Evolutionary conservation across 2,797 vertebrate species (phyloP).

Genomic region (Sebastes umbrosus): DNA sequence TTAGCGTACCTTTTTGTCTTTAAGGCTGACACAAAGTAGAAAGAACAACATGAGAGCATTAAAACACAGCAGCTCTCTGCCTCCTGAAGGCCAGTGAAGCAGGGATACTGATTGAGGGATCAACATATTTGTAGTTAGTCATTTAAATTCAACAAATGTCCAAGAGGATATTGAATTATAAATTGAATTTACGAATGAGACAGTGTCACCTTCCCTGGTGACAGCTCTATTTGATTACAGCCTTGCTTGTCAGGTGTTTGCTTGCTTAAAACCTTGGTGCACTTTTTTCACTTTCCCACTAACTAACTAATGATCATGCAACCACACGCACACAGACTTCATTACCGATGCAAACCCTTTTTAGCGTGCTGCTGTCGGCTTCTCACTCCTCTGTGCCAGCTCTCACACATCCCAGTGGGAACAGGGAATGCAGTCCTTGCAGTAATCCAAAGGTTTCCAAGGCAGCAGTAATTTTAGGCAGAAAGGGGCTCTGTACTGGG

Average conservation of each 20-base stretch:
- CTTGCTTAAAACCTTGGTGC: neutral
- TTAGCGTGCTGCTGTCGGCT: constrained; percentile 38
- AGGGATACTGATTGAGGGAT: neutral
- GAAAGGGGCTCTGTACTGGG: constrained; percentile 11
- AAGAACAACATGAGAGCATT: neutral
- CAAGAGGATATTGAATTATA: neutral
- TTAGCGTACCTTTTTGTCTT: accelerated
- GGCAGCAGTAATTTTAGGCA: constrained; percentile 38
- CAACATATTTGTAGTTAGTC: neutral
- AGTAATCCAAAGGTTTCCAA: constrained; percentile 53
- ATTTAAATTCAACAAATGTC: neutral
- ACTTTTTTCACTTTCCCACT: constrained; percentile 45
- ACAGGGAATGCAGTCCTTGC: constrained; percentile 34
- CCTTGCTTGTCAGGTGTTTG: neutral
- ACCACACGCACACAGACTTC: constrained; percentile 8
- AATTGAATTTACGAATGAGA: neutral
- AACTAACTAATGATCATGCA: constrained; percentile 41
- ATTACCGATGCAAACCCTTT: constrained; percentile 58
- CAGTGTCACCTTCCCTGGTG: neutral
- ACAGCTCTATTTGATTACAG: neutral
- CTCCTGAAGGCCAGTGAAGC: neutral
- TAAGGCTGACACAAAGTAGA: neutral
- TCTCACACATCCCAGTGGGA: constrained; percentile 52
- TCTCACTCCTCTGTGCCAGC: constrained; percentile 61
- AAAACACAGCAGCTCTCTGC: constrained; percentile 15